Conservation (phyloP, 2,888 invertebrate species). For the Apeira syringaria region DNA sequence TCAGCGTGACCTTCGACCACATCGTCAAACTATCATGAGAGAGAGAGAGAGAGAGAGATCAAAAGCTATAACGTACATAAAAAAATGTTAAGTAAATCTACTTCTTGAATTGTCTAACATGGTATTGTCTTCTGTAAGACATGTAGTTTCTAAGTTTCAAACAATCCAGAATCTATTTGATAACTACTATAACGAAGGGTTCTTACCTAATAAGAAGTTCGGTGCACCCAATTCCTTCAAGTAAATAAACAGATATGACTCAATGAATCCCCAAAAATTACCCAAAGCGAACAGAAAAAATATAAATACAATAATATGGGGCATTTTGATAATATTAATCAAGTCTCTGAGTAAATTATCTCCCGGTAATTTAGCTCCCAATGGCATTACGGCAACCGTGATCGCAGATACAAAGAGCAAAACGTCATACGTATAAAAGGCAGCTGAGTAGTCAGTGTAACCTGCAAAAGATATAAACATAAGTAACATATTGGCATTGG, state of each 20-base stretch:
- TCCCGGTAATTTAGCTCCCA: conserved; percentile 90
- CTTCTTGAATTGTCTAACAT: too few relatives aligned
- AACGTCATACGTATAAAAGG: conserved; percentile 92
- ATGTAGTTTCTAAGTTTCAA: too few relatives aligned
- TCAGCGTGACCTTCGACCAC: too few relatives aligned
- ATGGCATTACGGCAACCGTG: conserved; percentile 90
- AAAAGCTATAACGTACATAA: too few relatives aligned
- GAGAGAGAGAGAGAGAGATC: too few relatives aligned
- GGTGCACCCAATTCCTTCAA: conserved; percentile 93
- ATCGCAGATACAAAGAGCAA: conserved; percentile 88
- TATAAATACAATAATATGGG: conserved; percentile 91
- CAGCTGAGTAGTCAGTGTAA: conserved; percentile 93
- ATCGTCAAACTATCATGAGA: too few relatives aligned
- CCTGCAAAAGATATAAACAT: conserved; percentile 71
- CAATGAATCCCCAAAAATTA: conserved; percentile 95
- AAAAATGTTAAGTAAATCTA: too few relatives aligned
- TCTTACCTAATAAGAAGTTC: conserved; percentile 90
- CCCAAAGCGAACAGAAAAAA: conserved; percentile 92
- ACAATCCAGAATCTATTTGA: too few relatives aligned
- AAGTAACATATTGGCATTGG: conserved; percentile 67
- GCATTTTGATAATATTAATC: conserved; percentile 89
- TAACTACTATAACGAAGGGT: not conserved
- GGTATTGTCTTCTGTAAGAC: too few relatives aligned
- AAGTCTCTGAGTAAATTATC: conserved; percentile 91
- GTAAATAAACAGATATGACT: conserved; percentile 94